Conservation (phyloP, 2,888 invertebrate genomes). For the Eurytoma adleriae region DNA sequence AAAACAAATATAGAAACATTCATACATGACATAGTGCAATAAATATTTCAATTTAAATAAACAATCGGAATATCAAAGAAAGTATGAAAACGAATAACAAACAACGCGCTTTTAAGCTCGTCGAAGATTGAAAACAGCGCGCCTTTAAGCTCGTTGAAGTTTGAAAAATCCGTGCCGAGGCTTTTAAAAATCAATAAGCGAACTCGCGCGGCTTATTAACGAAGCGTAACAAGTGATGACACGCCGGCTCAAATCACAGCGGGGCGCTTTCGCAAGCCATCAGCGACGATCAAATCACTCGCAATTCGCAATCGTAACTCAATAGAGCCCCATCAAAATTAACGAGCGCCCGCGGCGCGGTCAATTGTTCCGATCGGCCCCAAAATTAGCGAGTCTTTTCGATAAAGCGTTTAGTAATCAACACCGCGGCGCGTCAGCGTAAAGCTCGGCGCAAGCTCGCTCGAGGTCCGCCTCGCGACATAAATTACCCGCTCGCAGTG, state of each 20-base stretch:
- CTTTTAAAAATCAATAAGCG: no score
- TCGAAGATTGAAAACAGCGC: no score
- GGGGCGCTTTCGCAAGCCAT: not conserved
- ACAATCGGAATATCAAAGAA: no score
- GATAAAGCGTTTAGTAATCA: constrained; percentile 27
- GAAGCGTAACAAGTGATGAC: no score
- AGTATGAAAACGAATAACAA: no score
- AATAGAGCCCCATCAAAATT: constrained; percentile 13
- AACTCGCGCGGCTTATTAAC: no score
- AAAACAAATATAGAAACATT: no score
- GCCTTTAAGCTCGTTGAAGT: no score
- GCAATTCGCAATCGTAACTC: not conserved
- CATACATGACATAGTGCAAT: no score
- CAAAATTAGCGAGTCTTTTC: constrained; percentile 18
- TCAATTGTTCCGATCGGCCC: not conserved
- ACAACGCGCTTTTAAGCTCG: no score
- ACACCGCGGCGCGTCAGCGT: constrained; percentile 9
- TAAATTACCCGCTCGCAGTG: constrained; percentile 5
- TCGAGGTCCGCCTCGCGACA: not conserved
- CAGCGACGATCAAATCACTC: not conserved
- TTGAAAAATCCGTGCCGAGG: no score
- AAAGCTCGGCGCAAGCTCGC: not conserved
- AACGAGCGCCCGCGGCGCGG: not conserved
- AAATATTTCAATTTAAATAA: no score
- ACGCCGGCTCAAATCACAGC: not conserved